Conservation (phyloP, 2,797 vertebrate genomes). For the Gallinago nigripennis region DNA sequence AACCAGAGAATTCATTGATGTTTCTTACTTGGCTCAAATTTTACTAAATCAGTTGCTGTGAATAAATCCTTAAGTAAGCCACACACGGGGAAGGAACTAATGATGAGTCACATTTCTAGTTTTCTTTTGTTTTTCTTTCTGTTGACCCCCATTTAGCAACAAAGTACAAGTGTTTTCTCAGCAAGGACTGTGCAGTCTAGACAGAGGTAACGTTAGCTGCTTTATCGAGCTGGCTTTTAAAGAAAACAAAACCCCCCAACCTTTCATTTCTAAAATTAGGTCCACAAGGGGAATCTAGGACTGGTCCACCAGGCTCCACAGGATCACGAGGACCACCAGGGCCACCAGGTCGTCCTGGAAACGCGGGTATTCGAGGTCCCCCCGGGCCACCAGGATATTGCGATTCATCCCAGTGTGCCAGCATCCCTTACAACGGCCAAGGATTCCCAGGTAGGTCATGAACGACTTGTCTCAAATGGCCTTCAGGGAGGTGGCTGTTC, state of each 20-base stretch:
- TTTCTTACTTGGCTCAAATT: conserved; percentile 60
- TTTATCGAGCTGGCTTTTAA: conserved; percentile 44
- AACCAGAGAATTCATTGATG: conserved; percentile 65
- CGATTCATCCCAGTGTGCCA: conserved; percentile 95
- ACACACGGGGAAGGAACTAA: conserved; percentile 51
- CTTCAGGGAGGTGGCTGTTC: conserved; percentile 2
- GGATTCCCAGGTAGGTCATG: conserved; percentile 89
- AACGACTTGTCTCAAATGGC: neutral
- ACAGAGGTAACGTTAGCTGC: conserved; percentile 57
- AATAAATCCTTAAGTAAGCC: conserved; percentile 49
- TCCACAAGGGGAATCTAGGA: conserved; percentile 90
- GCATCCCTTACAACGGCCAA: conserved; percentile 96
- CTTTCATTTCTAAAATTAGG: conserved; percentile 78
- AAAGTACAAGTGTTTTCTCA: conserved; percentile 77
- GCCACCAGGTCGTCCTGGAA: conserved; percentile 89
- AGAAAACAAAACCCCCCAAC: conserved; percentile 60
- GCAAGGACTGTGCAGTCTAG: conserved; percentile 66
- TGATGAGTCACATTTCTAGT: conserved; percentile 73
- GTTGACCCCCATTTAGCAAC: conserved; percentile 82
- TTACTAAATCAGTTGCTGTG: conserved; percentile 61
- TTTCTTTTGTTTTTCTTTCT: conserved; percentile 81
- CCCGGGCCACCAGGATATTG: conserved; percentile 92
- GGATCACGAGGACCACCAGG: conserved; percentile 90
- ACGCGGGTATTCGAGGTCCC: conserved; percentile 88
- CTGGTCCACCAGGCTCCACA: conserved; percentile 85